Base-by-base conservation (phyloP, 2,797 vertebrate genomes). In the Lepus townsendii region DNA sequence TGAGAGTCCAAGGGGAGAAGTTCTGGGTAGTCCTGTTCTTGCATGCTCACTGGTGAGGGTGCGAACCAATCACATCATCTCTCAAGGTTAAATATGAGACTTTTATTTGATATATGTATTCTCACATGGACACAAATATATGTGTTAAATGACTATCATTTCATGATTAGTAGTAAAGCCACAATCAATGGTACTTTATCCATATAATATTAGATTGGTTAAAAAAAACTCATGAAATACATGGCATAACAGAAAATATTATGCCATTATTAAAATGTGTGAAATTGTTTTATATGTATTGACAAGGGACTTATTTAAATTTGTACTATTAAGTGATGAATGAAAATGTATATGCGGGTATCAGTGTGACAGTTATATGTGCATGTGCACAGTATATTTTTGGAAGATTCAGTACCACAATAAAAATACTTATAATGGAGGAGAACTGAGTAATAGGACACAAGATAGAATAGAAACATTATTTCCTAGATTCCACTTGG, bases 321-420 rank as follows among this genome's bases (percentile, higher is more conserved):
- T 88, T 93, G 42, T 4, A 38, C 63, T 76, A 10, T 30, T 92
- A 69, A 94, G 3, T 90, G 54, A 95, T 79, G 7, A 90, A 47
- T 54, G 78, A 75, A 91, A 42, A 5, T 38, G 4, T 47, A 4
- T 57, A 11, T 54, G 14, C 4, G 17, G 1, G 19, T 50, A 5
- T 79, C 71, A 66, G 2, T 77, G 92, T 75, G 60, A 32, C 10
- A 86, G 65, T 89, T 30, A 65, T 76, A 42, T 80, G 83, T 83
- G 17, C 20, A 52, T 85, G 42, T 35, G 22, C 10, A 57, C 5
- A 66, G 47, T 52, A 3, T 57, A 32, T 65, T 13, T 75, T 65
- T n/a, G 60, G 35, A 75, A 9, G 19, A 42, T 38, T 1, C 2
- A 78, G 71, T 90, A n/a, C 9, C 78, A 17, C n/a, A 63, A 42